Evolutionary conservation across 2,113 vertebrate species (phyloP).

Genomic region (Eidolon helvum): DNA sequence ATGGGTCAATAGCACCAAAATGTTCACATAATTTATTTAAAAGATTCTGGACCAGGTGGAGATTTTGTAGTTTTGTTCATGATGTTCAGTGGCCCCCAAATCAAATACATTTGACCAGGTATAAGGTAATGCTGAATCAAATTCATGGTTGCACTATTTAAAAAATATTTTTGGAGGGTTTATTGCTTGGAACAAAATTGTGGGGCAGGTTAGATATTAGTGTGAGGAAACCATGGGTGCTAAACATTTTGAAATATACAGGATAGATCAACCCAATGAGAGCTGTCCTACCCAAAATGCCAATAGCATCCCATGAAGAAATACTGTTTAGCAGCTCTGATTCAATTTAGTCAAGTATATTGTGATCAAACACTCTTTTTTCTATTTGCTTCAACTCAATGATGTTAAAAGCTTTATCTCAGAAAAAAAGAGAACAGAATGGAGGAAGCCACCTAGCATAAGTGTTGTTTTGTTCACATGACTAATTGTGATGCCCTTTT

Average conservation of each 20-base stretch:
- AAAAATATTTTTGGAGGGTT: neutral
- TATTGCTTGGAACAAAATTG: neutral
- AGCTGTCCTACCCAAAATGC: neutral
- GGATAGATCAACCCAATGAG: neutral
- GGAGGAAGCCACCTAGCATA: neutral
- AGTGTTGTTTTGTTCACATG: too few relatives aligned
- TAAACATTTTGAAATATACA: neutral
- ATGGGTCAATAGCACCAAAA: neutral
- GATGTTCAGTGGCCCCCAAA: neutral
- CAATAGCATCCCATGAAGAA: neutral
- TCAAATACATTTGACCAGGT: neutral
- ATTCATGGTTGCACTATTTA: neutral
- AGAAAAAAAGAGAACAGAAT: neutral
- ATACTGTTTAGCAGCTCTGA: neutral
- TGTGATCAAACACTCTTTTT: neutral
- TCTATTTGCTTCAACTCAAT: neutral
- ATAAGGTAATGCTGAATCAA: neutral
- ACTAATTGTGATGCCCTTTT: neutral
- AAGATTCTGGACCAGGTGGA: neutral
- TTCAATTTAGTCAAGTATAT: neutral
- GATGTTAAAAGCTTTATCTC: neutral
- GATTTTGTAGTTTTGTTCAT: neutral
- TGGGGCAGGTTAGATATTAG: neutral
- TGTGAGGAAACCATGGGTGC: too few relatives aligned
- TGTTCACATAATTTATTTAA: neutral